These are phyloP conservation scores for Drosophila hydei DNA, from an alignment of 1,140 invertebrate species.

Conservation along the genomic window DNA sequence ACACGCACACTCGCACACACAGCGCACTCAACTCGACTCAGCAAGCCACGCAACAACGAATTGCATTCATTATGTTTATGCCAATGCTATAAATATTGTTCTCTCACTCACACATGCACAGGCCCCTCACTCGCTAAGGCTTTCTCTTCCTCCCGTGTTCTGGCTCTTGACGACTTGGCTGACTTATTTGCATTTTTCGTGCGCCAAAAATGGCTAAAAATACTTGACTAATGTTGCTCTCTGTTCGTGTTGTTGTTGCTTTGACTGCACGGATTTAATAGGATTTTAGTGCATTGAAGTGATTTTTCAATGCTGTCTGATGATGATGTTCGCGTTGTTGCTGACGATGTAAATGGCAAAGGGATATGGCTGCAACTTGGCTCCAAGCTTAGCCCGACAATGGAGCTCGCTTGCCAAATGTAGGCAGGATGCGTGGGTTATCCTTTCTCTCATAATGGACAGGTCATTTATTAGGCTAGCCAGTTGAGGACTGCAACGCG, in stretches of 20 bases:
- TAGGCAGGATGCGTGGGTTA: constrained; percentile 27
- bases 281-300: constrained; percentile 71
- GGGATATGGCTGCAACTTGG: constrained; percentile 17
- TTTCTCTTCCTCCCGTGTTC: neutral
- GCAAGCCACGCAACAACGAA: constrained; percentile 60
- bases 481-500: neutral
- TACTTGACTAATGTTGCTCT: constrained; percentile 71
- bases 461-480: constrained; percentile 24
- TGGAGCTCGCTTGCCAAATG: neutral
- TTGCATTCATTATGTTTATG: constrained; percentile 67
- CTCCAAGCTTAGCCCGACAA: neutral
- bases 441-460: constrained; percentile 22
- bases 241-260: constrained; percentile 30
- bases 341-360: constrained; percentile 19
- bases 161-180: constrained; percentile 25
- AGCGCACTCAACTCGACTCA: constrained; percentile 39
- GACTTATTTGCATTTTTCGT: constrained; percentile 71
- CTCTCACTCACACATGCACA: neutral
- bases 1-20: neutral
- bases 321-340: constrained; percentile 20
- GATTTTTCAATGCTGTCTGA: constrained; percentile 58
- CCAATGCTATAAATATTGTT: constrained; percentile 10
- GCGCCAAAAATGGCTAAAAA: constrained; percentile 61
- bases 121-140: neutral
- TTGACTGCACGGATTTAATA: constrained; percentile 60